Evolutionary conservation across 2,113 vertebrate genomes (phyloP), one percentile per base, ranked within the genome.

Genomic region (Eclectus roratus): DNA sequence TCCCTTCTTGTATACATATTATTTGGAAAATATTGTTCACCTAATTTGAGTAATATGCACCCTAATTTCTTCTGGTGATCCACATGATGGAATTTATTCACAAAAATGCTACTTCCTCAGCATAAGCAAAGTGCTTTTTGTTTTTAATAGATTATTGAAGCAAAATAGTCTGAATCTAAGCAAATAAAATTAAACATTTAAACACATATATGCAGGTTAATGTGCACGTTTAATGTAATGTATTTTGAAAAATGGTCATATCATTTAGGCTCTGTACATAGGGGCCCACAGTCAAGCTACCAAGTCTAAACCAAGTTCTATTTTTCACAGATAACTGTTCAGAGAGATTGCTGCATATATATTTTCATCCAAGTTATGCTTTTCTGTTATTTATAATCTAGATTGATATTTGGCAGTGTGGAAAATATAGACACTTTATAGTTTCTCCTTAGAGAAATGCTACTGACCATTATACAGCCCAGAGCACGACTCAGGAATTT

Each of bases 221-320:
- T 17, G 21, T 24, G 19, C 9, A 11, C 7, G 11, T 60, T 25
- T 79, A 68, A 63, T 43, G 25, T 11, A 71, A 76, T 4, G 10
- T 17, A 43, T n/a, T 41, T 44, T 17, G 16, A 76, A 76, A 91
- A 88, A 33, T 3, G 17, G 37, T 82, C 7, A 11, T 44, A 72
- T 33, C 1, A 20, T 31, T 93, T 46, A 49, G 29, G 12, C 1
- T 76, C 11, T 69, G 35, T 33, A 6, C 17, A 27, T 0, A 44
- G 18, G 79, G 7, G 4, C 18, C 6, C 28, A 60, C 17, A 72
- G 31, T 71, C 15, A 60, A 66, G 16, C 28, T 88, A 21, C 23
- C 56, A 88, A 85, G 4, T 25, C n/a, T 68, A 58, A 76, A 50
- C 19, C 23, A 85, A 82, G 21, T 24, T n/a, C 21, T 60, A 10